These are phyloP conservation scores for Phylloscopus trochiloides DNA, from an alignment of 2,113 vertebrate genomes.

Conservation along the genomic window DNA sequence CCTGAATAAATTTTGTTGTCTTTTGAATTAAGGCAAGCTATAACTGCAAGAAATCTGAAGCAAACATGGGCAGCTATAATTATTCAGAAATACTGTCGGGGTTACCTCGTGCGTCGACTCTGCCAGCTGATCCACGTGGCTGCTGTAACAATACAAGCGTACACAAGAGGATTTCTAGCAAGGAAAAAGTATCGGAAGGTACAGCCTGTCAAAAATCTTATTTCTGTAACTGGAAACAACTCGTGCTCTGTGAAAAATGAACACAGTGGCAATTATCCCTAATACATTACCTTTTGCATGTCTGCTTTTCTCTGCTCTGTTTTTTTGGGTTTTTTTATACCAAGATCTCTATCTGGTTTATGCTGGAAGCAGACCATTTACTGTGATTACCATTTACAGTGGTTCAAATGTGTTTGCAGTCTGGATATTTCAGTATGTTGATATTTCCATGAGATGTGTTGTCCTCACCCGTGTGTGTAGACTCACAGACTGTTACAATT, in stretches of 20 bases:
- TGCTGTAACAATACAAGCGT: conserved; percentile 88
- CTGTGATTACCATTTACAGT: background rate
- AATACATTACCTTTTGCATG: background rate
- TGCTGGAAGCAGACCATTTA: background rate
- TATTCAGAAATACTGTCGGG: conserved; percentile 88
- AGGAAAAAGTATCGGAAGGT: conserved; percentile 88
- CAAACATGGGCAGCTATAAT: conserved; percentile 86
- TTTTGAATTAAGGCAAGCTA: conserved; percentile 77
- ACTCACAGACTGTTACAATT: background rate
- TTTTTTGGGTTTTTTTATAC: background rate
- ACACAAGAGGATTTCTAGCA: conserved; percentile 86
- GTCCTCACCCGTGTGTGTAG: background rate
- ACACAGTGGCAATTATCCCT: background rate
- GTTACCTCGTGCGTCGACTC: conserved; percentile 81
- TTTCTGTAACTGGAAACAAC: background rate
- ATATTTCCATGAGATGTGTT: background rate
- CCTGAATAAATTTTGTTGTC: background rate
- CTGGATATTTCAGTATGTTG: background rate
- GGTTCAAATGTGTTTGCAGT: background rate
- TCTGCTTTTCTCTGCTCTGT: background rate
- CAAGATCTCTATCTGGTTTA: background rate
- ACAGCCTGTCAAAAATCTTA: background rate
- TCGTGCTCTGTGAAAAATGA: rapidly evolving
- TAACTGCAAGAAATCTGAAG: conserved; percentile 84
- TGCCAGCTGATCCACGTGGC: conserved; percentile 84